Conservation (phyloP, 2,113 vertebrate genomes). For the Periophthalmodon schlosseri region DNA sequence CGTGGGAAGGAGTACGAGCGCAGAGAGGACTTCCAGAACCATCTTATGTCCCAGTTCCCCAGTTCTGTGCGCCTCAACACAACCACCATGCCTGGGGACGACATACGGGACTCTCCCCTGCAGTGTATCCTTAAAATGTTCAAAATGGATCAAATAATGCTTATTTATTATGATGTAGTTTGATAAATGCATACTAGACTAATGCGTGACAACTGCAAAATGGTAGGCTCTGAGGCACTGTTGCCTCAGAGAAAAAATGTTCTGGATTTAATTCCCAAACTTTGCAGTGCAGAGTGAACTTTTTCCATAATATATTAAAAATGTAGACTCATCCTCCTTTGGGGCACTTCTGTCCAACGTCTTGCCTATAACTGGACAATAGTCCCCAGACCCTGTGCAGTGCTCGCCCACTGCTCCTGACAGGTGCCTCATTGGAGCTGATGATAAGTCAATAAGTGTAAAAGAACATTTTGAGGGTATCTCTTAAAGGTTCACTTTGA, state of each 20-base stretch:
- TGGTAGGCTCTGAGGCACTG: background rate
- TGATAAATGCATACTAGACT: background rate
- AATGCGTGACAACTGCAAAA: background rate
- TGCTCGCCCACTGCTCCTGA: background rate
- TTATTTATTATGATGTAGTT: background rate
- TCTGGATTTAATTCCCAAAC: background rate
- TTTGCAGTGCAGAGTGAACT: background rate
- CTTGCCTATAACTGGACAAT: background rate
- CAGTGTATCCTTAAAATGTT: conserved; percentile 89
- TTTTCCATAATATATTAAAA: background rate
- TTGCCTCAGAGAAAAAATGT: background rate
- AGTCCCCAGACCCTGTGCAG: background rate
- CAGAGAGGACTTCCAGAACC: conserved; percentile 94
- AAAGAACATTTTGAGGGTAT: background rate
- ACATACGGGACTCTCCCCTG: conserved; percentile 82
- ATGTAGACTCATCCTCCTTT: background rate
- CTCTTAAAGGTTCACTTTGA: background rate
- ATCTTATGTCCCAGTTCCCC: conserved; percentile 94
- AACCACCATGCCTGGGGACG: conserved; percentile 87
- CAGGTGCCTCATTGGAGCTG: background rate
- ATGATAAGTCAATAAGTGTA: background rate
- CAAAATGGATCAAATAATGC: background rate
- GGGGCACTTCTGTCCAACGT: background rate
- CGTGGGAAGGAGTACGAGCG: conserved; percentile 96
- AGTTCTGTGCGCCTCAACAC: conserved; percentile 91